Base-by-base conservation (phyloP, 2,797 vertebrate species). In the Macroramphosus scolopax region DNA sequence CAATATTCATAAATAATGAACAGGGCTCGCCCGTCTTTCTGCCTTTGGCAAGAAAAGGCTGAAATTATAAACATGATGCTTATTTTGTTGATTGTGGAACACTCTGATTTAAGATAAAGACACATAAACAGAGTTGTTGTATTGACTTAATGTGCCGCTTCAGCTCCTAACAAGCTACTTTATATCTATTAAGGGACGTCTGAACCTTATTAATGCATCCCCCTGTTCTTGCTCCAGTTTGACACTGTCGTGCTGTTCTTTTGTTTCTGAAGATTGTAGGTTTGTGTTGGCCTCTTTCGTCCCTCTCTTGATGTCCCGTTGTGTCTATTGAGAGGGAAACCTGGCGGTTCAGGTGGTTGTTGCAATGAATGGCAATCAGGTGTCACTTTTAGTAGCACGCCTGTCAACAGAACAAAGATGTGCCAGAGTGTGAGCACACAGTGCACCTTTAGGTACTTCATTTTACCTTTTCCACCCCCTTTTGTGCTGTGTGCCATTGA, bases 1-100 rank as follows among this genome's bases (percentile, higher is more conserved):
- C 83, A 87, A 87, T 88, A 85, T 90, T 90, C 83, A 90, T 91
- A 85, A 88, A 89, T 91, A 87, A 90, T 91, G 78, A 84, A 89
- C 57, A 42, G 51, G 41, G 25, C 53, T 40, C 69, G 53, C 73
- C 40, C 18, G 13, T 63, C 64, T 79, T 56, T 61, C 51, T 37
- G 53, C 68, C 36, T 41, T n/a, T 8, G 28, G 17, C 3, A 34
- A 65, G 49, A 82, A 68, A 42, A 53, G 68, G 68, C 61, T 11
- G 52, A 44, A 72, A 62, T 12, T 0, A 8, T 49, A 24, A 63
- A 55, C 18, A 16, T 18, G 7, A 41, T 26, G 17, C 34, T 17
- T 20, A 17, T 42, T 36, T 40, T 32, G n/a, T n/a, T 47, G 14
- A 14, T 13, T 26, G 6, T 20, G 22, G 26, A 43, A 20, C 25